Evolutionary conservation across 2,113 vertebrate species (phyloP).

Genomic region (Nasalis larvatus): DNA sequence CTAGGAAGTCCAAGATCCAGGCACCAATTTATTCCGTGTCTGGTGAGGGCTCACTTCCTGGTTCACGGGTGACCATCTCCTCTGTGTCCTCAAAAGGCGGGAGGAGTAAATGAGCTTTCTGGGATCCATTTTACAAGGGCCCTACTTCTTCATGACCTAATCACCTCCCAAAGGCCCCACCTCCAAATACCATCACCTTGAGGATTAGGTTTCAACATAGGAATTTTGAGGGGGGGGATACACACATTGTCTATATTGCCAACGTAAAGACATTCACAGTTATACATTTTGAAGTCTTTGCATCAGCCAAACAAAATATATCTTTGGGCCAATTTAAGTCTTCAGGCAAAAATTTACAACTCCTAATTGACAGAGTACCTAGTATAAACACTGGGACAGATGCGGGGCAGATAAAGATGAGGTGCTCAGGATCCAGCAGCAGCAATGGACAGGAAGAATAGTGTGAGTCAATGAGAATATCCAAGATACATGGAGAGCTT

Average conservation of each 20-base stretch:
- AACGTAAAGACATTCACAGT: background rate
- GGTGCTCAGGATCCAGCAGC: background rate
- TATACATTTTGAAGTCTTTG: background rate
- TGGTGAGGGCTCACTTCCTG: background rate
- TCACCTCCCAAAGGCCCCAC: background rate
- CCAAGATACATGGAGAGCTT: background rate
- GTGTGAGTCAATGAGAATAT: background rate
- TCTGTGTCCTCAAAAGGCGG: background rate
- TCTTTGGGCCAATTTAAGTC: background rate
- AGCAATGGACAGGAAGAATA: background rate
- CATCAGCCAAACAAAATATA: background rate
- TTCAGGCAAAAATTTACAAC: background rate
- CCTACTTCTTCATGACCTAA: too few species aligned
- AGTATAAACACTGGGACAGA: background rate
- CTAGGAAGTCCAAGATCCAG: background rate
- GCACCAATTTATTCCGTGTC: background rate
- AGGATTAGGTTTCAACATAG: background rate
- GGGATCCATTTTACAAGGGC: background rate
- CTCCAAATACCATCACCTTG: background rate
- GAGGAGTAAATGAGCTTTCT: background rate
- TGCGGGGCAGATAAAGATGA: background rate
- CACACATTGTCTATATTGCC: background rate
- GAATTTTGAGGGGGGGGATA: background rate
- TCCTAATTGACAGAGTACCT: background rate
- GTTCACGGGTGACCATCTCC: background rate